Evolutionary conservation across 2,888 invertebrate species (phyloP), one percentile per base, ranked within the genome.

Genomic region (Leucophenga maculata): DNA sequence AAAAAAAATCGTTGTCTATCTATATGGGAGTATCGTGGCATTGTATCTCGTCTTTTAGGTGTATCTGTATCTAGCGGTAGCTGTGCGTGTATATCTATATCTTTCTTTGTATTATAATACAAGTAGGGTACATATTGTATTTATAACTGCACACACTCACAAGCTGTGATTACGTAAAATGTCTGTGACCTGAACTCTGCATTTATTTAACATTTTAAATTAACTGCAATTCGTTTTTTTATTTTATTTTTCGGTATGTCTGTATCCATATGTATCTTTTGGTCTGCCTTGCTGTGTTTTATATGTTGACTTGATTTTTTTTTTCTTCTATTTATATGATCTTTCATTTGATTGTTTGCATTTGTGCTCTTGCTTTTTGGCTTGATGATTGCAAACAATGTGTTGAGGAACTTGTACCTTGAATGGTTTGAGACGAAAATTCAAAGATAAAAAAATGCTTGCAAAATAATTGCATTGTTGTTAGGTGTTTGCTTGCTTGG

Each of bases 151-250:
- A 14, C 3, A 48, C 48, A 64, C 14, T 44, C 22, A 22, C n/a
- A 64, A 46, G 62, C 32, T 22, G 26, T n/a, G 77, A 77, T 81
- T 81, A 83, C 80, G 82, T 82, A 81, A 80, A 75, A 69, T 80
- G 78, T 80, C 79, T 80, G 82, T 74, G 83, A 82, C 82, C 82
- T 81, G 80, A 82, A 80, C 80, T 80, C 74, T 82, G 82, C 76
- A 80, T 78, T 79, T 77, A 78, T 71, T 78, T 77, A 77, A 75
- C 75, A 74, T 77, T 71, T 76, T 65, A 70, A 77, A 75, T 77
- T 73, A 78, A 70, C 65, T 74, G 75, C 76, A 71, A 59, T 62
- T n/a, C n/a, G n/a, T n/a, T 69, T 57, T 26, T 59, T 55, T 31
- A 6, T 57, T 57, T 67, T n/a, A n/a, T n/a, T n/a, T 39, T 39